phyloP scores from a whole-genome alignment of 2,888 invertebrate genomes.

The Steinernema carpocapsae region DNA sequence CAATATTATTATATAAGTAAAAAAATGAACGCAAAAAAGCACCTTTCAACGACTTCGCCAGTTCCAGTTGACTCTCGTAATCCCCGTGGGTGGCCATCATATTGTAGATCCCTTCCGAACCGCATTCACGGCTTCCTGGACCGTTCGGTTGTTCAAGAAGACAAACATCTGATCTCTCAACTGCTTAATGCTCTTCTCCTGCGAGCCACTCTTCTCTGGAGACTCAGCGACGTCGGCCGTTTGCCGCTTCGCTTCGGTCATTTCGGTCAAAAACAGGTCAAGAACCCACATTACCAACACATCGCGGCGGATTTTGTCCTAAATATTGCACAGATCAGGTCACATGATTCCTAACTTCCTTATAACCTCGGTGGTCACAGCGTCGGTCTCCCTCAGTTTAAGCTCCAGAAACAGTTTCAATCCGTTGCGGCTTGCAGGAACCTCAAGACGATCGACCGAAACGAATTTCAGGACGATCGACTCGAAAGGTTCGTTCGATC shows the following conservation, averaged over 20 bases:
- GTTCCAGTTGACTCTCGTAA: slow-evolving; percentile 83
- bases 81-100: slow-evolving; percentile 93
- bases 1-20: no score
- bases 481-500: slow-evolving; percentile 90
- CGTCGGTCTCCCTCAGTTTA: slow-evolving; percentile 80
- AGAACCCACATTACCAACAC: slow-evolving; percentile 93
- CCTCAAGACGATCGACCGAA: no score
- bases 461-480: slow-evolving; percentile 90
- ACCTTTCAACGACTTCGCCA: slow-evolving; percentile 83
- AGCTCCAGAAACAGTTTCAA: slow-evolving; percentile 84
- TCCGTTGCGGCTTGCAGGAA: slow-evolving; percentile 78
- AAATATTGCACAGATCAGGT: slow-evolving; percentile 33
- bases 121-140: slow-evolving; percentile 79
- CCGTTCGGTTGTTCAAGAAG: slow-evolving; percentile 41
- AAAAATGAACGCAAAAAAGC: no score
- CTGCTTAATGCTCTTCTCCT: slow-evolving; percentile 36
- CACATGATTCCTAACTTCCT: background rate
- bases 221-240: background rate
- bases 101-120: slow-evolving; percentile 84
- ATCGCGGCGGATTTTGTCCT: slow-evolving; percentile 85
- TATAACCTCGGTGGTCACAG: background rate
- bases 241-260: slow-evolving; percentile 75
- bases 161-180: slow-evolving; percentile 43
- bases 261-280: slow-evolving; percentile 86
- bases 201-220: background rate